These are phyloP conservation scores for Prorops nasuta DNA, from an alignment of 1,140 invertebrate species.

Conservation along the genomic window DNA sequence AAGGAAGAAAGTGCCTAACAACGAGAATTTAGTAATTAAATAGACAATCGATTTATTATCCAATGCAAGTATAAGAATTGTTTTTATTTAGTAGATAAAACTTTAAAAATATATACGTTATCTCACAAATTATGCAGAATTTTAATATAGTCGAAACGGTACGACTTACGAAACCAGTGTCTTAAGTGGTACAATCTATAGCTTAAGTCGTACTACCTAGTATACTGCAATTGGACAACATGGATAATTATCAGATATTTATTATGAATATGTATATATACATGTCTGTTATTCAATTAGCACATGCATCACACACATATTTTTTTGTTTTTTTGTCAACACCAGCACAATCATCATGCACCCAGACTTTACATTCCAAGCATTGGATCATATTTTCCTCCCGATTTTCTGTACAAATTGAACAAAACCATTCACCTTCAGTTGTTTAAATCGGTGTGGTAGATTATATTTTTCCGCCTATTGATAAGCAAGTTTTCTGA, in stretches of 20 bases:
- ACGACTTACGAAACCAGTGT: background rate
- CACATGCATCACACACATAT: background rate
- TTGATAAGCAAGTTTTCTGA: constrained; percentile 30
- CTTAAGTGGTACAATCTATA: background rate
- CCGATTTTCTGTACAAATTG: no score
- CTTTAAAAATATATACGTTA: no score
- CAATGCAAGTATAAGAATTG: no score
- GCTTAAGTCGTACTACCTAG: background rate
- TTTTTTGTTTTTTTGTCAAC: background rate
- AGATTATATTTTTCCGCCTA: constrained; percentile 30
- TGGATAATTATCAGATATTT: background rate
- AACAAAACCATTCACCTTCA: background rate
- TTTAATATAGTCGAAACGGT: no score
- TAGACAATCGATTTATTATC: no score
- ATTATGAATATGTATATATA: no score
- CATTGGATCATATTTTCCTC: background rate
- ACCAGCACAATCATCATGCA: background rate
- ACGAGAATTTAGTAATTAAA: no score
- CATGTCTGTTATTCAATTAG: background rate
- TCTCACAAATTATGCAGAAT: no score
- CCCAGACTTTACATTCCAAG: background rate
- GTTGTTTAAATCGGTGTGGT: constrained; percentile 25
- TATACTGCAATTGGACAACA: background rate
- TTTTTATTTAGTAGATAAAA: no score
- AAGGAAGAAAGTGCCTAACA: no score